phyloP scores from a whole-genome alignment of 2,113 vertebrate species.

The Ginglymostoma cirratum region DNA sequence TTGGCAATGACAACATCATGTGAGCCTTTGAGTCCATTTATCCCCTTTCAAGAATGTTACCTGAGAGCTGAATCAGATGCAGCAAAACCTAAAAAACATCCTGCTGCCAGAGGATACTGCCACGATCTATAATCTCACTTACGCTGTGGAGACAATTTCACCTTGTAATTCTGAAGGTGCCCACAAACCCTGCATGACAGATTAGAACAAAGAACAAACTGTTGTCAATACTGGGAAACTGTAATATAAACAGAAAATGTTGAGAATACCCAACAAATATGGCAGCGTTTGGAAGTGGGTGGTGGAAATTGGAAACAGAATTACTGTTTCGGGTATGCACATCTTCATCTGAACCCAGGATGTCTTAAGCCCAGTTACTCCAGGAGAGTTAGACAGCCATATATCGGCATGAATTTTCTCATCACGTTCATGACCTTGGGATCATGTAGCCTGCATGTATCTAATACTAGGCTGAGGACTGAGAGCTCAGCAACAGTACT shows the following conservation, averaged over 20 bases:
- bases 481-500: not conserved
- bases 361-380: not conserved
- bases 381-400: not conserved
- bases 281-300: too few relatives aligned
- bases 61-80: not conserved
- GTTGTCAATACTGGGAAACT: not conserved
- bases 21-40: not conserved
- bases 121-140: not conserved
- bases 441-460: too few relatives aligned
- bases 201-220: not conserved
- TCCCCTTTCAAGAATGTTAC: not conserved
- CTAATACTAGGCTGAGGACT: too few relatives aligned
- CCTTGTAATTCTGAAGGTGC: not conserved
- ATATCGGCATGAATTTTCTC: not conserved
- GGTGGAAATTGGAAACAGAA: not conserved
- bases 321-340: not conserved
- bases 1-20: not conserved
- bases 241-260: not conserved
- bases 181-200: not conserved
- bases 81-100: too few relatives aligned
- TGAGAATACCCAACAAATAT: not conserved
- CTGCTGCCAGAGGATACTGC: too few relatives aligned
- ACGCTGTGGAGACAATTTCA: not conserved
- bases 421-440: too few relatives aligned
- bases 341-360: not conserved